A percentile compares a stretch with the other conserved stretches of the same genome.
Evolutionary conservation across 2,888 invertebrate genomes (phyloP).

Genomic region (Tenthredo distinguenda): DNA sequence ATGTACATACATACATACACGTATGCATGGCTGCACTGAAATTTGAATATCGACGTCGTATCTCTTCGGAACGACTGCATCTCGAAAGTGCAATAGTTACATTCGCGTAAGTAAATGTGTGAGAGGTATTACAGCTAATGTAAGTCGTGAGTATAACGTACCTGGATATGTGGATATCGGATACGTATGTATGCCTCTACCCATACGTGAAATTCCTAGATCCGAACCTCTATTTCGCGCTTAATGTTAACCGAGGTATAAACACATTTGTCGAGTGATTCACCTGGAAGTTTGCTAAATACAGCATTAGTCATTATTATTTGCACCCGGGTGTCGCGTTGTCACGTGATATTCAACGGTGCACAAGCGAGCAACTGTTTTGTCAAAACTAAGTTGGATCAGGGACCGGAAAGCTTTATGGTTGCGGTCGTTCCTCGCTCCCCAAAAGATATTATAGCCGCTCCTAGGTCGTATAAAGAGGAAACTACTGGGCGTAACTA

Average conservation of each 20-base stretch:
- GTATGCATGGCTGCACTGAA: not conserved
- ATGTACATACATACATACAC: not conserved
- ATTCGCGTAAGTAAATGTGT: not conserved
- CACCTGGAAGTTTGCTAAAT: constrained; percentile 13
- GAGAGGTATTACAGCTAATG: not conserved
- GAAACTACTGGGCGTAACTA: constrained; percentile 42
- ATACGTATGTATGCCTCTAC: not conserved
- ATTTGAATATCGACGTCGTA: constrained; percentile 20
- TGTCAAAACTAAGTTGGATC: constrained; percentile 25
- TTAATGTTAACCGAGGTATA: constrained; percentile 40
- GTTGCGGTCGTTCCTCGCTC: constrained; percentile 31
- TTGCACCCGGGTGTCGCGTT: not conserved
- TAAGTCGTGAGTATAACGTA: not conserved
- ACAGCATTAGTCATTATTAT: constrained; percentile 43
- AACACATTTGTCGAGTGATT: constrained; percentile 40
- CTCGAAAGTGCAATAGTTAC: constrained; percentile 13
- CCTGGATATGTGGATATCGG: not conserved
- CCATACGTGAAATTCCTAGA: not conserved
- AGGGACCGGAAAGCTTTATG: not conserved
- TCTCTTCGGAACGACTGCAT: not conserved
- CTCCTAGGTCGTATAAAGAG: constrained; percentile 28
- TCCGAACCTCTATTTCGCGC: not conserved
- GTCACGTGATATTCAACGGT: not conserved
- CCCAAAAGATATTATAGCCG: constrained; percentile 39
- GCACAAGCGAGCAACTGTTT: not conserved